These are phyloP conservation scores for Amblyornis subalaris DNA, from an alignment of 2,113 vertebrate species.

Conservation along the genomic window DNA sequence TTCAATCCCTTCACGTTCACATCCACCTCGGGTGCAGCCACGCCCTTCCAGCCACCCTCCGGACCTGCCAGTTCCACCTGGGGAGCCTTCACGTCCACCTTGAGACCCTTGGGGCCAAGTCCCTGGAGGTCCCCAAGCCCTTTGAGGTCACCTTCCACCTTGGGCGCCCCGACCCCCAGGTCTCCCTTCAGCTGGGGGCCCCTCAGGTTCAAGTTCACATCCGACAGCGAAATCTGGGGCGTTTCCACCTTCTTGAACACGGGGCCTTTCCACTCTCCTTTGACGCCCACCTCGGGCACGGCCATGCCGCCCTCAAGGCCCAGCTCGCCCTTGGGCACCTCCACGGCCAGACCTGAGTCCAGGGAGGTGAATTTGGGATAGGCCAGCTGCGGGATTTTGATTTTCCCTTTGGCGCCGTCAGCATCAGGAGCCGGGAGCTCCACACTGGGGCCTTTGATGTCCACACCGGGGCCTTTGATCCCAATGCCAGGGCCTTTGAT, in stretches of 20 bases:
- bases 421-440: background rate
- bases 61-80: background rate
- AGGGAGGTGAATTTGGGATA: conserved; percentile 45
- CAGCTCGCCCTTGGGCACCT: background rate
- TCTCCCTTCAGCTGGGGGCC: conserved; percentile 58
- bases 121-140: background rate
- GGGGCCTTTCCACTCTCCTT: conserved; percentile 55
- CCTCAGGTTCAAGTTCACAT: conserved; percentile 64
- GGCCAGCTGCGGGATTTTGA: conserved; percentile 43
- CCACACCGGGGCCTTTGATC: background rate
- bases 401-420: background rate
- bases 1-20: background rate
- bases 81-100: conserved; percentile 13
- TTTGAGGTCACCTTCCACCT: conserved; percentile 26
- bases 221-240: conserved; percentile 69
- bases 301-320: background rate
- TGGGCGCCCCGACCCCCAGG: background rate
- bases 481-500: no score
- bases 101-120: conserved; percentile 44
- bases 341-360: background rate
- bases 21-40: conserved; percentile 49
- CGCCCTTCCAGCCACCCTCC: background rate
- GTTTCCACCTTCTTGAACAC: conserved; percentile 55
- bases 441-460: background rate
- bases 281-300: background rate